phyloP scores from a whole-genome alignment of 2,113 vertebrate species.

The Lagopus leucura region DNA sequence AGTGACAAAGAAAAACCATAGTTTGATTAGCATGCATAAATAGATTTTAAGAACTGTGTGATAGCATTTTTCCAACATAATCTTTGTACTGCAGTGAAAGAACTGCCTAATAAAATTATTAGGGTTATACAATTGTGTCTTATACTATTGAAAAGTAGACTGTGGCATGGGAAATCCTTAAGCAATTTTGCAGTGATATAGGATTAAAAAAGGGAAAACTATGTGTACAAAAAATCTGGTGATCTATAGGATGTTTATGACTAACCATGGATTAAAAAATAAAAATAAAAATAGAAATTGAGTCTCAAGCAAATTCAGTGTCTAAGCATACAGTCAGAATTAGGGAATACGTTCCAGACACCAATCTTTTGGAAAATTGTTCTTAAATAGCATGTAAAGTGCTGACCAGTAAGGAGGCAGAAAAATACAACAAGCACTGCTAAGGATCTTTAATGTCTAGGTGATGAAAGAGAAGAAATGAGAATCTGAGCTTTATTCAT shows the following conservation, averaged over 20 bases:
- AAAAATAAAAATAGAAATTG: not conserved
- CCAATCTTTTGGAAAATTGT: not conserved
- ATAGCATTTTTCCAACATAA: not conserved
- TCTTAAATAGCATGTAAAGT: not conserved
- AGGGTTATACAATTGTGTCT: fast-evolving
- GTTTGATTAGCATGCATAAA: not conserved
- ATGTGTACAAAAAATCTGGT: not conserved
- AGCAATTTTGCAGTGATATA: not conserved
- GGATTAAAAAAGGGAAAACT: not conserved
- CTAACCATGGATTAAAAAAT: fast-evolving
- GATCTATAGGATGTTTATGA: not conserved
- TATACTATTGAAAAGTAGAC: not conserved
- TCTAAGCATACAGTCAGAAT: not conserved
- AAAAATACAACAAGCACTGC: not conserved
- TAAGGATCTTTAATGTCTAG: not conserved
- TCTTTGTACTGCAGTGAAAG: not conserved
- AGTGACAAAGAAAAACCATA: slow-evolving; percentile 20
- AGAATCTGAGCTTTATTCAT: not conserved
- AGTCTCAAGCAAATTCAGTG: not conserved
- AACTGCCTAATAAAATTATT: not conserved
- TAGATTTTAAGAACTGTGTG: not conserved
- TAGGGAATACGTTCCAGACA: not conserved
- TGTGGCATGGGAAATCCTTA: not conserved
- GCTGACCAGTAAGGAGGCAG: not conserved
- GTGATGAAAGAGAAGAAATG: not conserved